These are phyloP conservation scores for Macroglossus sobrinus DNA, from an alignment of 2,113 vertebrate genomes.

Conservation along the genomic window DNA sequence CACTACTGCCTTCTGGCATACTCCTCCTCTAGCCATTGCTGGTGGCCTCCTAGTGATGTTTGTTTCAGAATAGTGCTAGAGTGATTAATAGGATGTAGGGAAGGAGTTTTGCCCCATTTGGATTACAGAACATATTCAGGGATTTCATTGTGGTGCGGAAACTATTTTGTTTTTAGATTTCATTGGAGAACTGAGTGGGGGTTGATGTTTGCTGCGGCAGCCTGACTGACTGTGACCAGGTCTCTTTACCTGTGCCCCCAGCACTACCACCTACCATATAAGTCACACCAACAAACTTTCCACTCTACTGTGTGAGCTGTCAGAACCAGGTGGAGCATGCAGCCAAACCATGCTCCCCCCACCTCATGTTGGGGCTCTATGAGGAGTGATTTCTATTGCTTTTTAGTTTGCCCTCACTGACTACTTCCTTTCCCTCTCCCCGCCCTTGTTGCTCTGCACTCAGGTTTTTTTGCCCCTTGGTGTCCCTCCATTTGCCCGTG, in stretches of 20 bases:
- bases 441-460: background rate
- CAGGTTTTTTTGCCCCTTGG: background rate
- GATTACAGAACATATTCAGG: background rate
- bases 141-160: background rate
- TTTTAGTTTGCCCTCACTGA: background rate
- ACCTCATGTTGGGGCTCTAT: fast-evolving
- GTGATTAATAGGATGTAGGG: background rate
- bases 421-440: background rate
- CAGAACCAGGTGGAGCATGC: background rate
- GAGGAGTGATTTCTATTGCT: background rate
- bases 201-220: background rate
- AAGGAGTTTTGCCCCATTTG: background rate
- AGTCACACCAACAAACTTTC: background rate
- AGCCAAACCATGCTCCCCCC: background rate
- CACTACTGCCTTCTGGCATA: background rate
- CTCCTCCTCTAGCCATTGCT: background rate
- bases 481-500: background rate
- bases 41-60: background rate
- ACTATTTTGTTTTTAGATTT: background rate
- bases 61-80: background rate
- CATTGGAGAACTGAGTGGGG: fast-evolving
- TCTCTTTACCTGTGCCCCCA: background rate
- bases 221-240: background rate
- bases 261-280: background rate
- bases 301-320: background rate